These are phyloP conservation scores for Hemicordylus capensis DNA, from an alignment of 2,113 vertebrate species.

Conservation along the genomic window DNA sequence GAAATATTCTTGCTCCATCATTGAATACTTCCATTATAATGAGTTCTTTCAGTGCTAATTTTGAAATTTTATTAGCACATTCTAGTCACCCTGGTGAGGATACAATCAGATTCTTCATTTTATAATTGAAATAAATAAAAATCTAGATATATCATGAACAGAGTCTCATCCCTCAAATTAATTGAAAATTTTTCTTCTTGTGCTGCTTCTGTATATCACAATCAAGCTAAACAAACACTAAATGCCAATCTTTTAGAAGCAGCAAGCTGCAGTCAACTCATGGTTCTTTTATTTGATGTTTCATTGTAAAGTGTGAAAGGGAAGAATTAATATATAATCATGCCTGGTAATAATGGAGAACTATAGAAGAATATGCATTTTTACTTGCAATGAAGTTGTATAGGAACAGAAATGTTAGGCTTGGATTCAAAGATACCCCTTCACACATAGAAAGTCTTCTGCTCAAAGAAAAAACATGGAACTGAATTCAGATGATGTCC, in stretches of 20 bases:
- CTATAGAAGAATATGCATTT: not conserved
- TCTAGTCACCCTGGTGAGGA: not conserved
- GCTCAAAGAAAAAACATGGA: no score
- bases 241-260: not conserved
- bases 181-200: not conserved
- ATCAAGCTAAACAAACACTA: not conserved
- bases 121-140: constrained; percentile 1
- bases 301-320: not conserved
- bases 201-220: not conserved
- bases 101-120: constrained; percentile 11
- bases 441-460: no score
- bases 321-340: not conserved
- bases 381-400: not conserved
- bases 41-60: constrained; percentile 34
- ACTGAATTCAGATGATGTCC: no score
- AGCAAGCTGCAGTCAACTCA: not conserved
- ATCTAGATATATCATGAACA: not conserved
- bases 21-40: not conserved
- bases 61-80: not conserved
- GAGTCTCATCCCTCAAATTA: no score
- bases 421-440: no score
- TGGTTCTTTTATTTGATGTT: not conserved
- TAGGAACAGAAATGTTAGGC: not conserved
- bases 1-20: not conserved
- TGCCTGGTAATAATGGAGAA: not conserved